Conservation (phyloP, 2,113 vertebrate species). For the Podocnemis expansa region DNA sequence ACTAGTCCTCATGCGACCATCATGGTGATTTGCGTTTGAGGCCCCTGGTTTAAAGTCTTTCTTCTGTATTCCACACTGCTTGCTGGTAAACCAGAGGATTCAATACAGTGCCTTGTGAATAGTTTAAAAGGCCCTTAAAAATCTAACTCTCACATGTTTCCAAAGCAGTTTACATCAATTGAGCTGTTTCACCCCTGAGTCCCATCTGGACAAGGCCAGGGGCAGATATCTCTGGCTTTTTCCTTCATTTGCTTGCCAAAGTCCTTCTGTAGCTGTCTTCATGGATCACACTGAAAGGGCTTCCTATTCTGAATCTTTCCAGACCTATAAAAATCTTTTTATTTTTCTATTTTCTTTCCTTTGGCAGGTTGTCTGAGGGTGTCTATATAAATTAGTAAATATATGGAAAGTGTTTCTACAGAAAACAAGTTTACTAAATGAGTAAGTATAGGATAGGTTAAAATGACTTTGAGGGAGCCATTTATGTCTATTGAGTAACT, state of each 20-base stretch:
- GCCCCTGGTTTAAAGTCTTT: neutral
- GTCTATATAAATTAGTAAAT: neutral
- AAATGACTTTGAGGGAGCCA: neutral
- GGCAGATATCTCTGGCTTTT: neutral
- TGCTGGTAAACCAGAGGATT: neutral
- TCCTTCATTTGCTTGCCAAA: neutral
- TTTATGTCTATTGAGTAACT: neutral
- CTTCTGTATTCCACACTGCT: neutral
- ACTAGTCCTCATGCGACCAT: too few species aligned
- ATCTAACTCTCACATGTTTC: neutral
- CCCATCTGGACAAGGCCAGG: neutral
- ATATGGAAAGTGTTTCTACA: neutral
- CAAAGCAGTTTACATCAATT: neutral
- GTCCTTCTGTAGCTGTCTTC: neutral
- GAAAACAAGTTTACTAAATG: fast-evolving
- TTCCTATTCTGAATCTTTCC: neutral
- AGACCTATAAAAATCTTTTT: neutral
- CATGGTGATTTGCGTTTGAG: too few species aligned
- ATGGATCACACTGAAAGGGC: neutral
- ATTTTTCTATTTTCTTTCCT: neutral
- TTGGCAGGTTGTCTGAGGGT: neutral
- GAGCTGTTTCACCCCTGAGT: neutral
- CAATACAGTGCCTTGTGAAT: neutral
- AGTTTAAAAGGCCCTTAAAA: neutral
- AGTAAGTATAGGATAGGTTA: neutral